A percentile compares a stretch with the other conserved stretches of the same genome.
These are phyloP conservation scores for Carcina quercana DNA, from an alignment of 2,888 invertebrate genomes.

Conservation along the genomic window DNA sequence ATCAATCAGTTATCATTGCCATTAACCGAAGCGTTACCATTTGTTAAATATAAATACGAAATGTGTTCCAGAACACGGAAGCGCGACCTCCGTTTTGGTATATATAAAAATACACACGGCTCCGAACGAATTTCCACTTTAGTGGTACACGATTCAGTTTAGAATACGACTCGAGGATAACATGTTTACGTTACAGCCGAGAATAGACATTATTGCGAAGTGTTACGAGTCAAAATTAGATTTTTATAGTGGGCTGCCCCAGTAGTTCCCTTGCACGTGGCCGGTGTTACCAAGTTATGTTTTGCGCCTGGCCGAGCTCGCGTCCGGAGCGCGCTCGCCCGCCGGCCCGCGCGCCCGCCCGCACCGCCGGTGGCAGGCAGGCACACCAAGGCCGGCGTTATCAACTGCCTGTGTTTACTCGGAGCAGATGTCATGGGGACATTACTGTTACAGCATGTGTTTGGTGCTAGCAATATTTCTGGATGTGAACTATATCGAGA, in stretches of 20 bases:
- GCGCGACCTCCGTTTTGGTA: no score
- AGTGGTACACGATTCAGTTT: no score
- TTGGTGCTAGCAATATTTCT: background rate
- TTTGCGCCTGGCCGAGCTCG: background rate
- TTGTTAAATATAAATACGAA: no score
- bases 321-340: background rate
- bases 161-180: no score
- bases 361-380: background rate
- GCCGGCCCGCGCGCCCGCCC: background rate
- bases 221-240: constrained; percentile 7
- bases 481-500: no score
- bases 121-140: no score
- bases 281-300: background rate
- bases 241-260: constrained; percentile 8
- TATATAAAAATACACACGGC: no score
- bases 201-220: constrained; percentile 1
- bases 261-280: constrained; percentile 5
- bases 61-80: no score
- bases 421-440: background rate
- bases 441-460: background rate
- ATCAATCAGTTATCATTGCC: no score
- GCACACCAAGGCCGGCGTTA: background rate
- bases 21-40: no score
- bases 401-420: background rate
- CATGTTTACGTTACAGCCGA: background rate